Base-by-base conservation (phyloP, 2,888 invertebrate genomes). In the Iselma pallidipennis region DNA sequence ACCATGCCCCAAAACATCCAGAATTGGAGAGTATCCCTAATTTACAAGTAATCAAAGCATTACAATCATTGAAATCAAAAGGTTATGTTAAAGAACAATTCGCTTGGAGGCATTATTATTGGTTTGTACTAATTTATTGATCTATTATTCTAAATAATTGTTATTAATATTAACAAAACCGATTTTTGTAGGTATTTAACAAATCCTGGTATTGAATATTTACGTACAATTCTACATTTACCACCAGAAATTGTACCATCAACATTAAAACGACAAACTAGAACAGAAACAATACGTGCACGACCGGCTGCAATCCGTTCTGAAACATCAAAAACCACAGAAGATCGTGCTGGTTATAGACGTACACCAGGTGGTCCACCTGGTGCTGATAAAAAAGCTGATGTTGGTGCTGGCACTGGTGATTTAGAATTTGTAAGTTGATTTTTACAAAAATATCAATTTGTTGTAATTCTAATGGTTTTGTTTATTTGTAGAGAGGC, bases 21-120 rank as follows among this genome's bases (percentile, higher is more conserved):
- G 96, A 98, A 81, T 85, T 99, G 75, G 94, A 96, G 81, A 88
- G 85, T 76, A 96, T 99, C 76, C 95, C 97, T 70, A 99, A 99
- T 84, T 89, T 99, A 68, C 95, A 99, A 85, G 98, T 99, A 59
- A 98, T 99, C 81, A 98, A 98, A 84, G 96, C 98, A 71, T 88
- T 98, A 87, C 95, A 96, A 85, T 96, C 96, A 7, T 85, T 99
- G 72, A 97, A 97, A 83, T 98, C 98, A 3, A 89, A 94, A 81
- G 98, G 98, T 63, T 94, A 91, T 78, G 99, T 99, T n/a, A 95
- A 94, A 82, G 98, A 99, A 86, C 98, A 99, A 84, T 99, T 99
- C 83, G 98, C 98, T 4, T 99, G 99, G 99, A 90, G 98, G 77
- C 98, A 99, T 82, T 99, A 94, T 78, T 99, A 99, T 83, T 99